phyloP scores from a whole-genome alignment of 2,888 invertebrate genomes.

The Lithophane leautieri region DNA sequence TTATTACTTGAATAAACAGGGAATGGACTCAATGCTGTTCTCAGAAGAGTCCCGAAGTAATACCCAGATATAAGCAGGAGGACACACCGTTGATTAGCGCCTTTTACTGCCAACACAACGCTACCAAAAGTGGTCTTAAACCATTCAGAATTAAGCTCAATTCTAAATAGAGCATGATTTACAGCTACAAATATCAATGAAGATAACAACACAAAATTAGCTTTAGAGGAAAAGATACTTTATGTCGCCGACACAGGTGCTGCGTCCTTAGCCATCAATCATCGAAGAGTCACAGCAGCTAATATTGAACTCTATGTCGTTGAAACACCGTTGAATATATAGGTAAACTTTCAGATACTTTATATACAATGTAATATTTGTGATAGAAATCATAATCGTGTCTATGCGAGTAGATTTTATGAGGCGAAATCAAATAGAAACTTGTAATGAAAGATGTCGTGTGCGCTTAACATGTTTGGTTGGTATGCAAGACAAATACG shows the following conservation, averaged over 20 bases:
- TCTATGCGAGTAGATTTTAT: constrained; percentile 86
- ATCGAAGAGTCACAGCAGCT: constrained; percentile 58
- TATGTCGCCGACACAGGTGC: constrained; percentile 71
- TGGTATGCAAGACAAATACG: constrained; percentile 85
- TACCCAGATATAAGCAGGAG: constrained; percentile 79
- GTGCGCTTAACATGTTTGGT: constrained; percentile 84
- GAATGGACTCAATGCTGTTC: constrained; percentile 79
- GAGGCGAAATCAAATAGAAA: constrained; percentile 90
- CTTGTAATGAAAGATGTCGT: constrained; percentile 89
- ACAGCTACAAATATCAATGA: constrained; percentile 76
- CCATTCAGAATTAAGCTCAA: constrained; percentile 61
- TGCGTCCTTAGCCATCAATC: constrained; percentile 66
- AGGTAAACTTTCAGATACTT: constrained; percentile 69
- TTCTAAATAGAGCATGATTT: constrained; percentile 63
- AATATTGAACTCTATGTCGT: constrained; percentile 70
- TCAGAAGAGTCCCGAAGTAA: constrained; percentile 82
- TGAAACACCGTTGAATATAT: constrained; percentile 63
- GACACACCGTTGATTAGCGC: constrained; percentile 86
- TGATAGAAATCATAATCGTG: constrained; percentile 89
- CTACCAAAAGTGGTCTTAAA: constrained; percentile 71
- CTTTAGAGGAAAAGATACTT: constrained; percentile 73
- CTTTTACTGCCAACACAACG: constrained; percentile 71
- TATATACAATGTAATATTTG: constrained; percentile 86
- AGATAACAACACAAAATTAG: constrained; percentile 69
- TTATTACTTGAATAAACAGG: constrained; percentile 85